Base-by-base conservation (phyloP, 2,113 vertebrate species). In the Drymodes brunneopygia region DNA sequence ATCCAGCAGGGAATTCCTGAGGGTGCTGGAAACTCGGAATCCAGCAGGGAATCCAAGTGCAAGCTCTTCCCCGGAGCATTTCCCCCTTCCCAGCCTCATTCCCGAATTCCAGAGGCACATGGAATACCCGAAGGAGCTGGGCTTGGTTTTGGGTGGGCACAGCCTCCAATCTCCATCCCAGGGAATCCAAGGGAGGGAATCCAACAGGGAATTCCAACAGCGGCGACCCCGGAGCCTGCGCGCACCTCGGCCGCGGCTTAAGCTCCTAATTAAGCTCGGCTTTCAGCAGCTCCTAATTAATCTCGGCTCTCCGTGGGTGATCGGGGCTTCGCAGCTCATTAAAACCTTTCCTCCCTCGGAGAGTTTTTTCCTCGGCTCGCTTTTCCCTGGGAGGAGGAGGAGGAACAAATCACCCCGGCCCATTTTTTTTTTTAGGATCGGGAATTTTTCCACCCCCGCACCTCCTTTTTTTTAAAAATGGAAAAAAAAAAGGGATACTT, bases 291-390 rank as follows among this genome's bases (percentile, higher is more conserved):
- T 95, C 86, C 86, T 73, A 88, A 88, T 88, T 81, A 81, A 81
- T 64, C 86, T 53, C 23, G 2, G 3, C 69, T 86, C 93, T 86
- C 86, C 6, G 77, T 48, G 83, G 91, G 92, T 70, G 94, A 88
- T 51, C 57, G 7, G 70, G 80, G 80, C 83, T 77, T 66, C 81
- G 23, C 83, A 81, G 83, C 87, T 83, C 91, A 81, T 86, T 84
- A 95, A 94, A 94, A 72, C 88, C 53, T 84, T 81, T 92, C 92
- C 90, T 79, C 90, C 90, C 82, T 81, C 8, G 53, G 79, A 93
- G 53, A 79, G 86, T 24, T 70, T 81, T 95, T 71, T 51, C 73
- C 83, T 90, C 60, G 12, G 69, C 80, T 69, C 44, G 45, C 54
- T 5, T 53, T 72, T 33, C 73, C 64, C 45, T 10, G 33, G 62